These are phyloP conservation scores for Aporophyla lueneburgensis DNA, from an alignment of 2,888 invertebrate species.

Conservation along the genomic window DNA sequence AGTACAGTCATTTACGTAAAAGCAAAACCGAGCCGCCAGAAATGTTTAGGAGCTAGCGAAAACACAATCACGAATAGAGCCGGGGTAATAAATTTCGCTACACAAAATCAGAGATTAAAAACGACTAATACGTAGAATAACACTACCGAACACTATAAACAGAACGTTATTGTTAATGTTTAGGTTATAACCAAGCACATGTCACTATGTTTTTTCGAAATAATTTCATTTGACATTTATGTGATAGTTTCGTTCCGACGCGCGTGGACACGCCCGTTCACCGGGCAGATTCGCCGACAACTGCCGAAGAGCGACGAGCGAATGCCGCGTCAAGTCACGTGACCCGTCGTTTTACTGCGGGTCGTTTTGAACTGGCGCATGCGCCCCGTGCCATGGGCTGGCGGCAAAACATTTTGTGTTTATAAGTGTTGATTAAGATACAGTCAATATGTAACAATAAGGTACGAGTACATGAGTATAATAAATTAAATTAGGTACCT, in stretches of 20 bases:
- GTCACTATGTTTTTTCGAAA: constrained; percentile 86
- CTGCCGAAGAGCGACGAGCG: constrained; percentile 89
- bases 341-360: constrained; percentile 91
- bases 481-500: background rate
- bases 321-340: constrained; percentile 91
- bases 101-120: constrained; percentile 79
- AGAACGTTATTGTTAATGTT: constrained; percentile 74
- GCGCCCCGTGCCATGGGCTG: constrained; percentile 77
- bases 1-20: constrained; percentile 74
- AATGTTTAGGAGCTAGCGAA: constrained; percentile 82
- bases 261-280: constrained; percentile 77
- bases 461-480: background rate
- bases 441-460: background rate
- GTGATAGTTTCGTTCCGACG: constrained; percentile 76
- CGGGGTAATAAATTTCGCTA: constrained; percentile 83
- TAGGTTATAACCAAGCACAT: constrained; percentile 81
- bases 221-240: constrained; percentile 87
- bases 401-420: constrained; percentile 83
- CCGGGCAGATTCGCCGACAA: constrained; percentile 83
- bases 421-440: constrained; percentile 28
- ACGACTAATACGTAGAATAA: constrained; percentile 69
- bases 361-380: constrained; percentile 88
- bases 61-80: constrained; percentile 85
- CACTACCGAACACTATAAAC: constrained; percentile 74
- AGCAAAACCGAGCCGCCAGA: constrained; percentile 74